Conservation (phyloP, 1,140 invertebrate genomes). For the Solenopsis invicta region DNA sequence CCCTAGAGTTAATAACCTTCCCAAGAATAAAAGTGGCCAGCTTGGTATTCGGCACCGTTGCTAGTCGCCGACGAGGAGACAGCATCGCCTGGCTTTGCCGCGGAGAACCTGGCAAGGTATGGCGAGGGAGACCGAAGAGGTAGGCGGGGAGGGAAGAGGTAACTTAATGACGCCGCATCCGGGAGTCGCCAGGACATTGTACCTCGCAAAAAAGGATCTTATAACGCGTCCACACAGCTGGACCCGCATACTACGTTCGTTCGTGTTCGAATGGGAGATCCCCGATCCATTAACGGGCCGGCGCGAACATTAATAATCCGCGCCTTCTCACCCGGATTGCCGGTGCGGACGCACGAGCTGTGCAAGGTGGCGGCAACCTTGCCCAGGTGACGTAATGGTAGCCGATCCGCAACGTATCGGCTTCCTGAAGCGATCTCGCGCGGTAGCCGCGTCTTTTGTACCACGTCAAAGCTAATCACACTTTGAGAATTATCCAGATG, state of each 20-base stretch:
- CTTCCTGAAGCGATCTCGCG: slow-evolving; percentile 68
- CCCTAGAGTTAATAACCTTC: slow-evolving; percentile 71
- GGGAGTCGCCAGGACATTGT: slow-evolving; percentile 81
- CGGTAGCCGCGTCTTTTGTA: slow-evolving; percentile 43
- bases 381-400: slow-evolving; percentile 72
- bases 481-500: slow-evolving; percentile 58
- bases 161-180: slow-evolving; percentile 83
- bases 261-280: slow-evolving; percentile 72
- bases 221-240: slow-evolving; percentile 81
- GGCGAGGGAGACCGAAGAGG: slow-evolving; percentile 14
- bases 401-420: slow-evolving; percentile 61
- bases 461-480: slow-evolving; percentile 58
- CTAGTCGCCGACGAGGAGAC: slow-evolving; percentile 18
- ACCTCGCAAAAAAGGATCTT: slow-evolving; percentile 79
- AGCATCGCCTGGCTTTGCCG: slow-evolving; percentile 35
- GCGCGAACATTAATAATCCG: slow-evolving; percentile 80
- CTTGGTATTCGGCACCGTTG: slow-evolving; percentile 66
- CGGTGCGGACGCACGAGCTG: slow-evolving; percentile 71
- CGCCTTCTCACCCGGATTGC: slow-evolving; percentile 72
- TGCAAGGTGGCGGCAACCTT: slow-evolving; percentile 76
- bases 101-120: slow-evolving; percentile 34
- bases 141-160: slow-evolving; percentile 34
- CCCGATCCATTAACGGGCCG: slow-evolving; percentile 78
- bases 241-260: slow-evolving; percentile 79
- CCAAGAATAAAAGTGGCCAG: slow-evolving; percentile 60